Base-by-base conservation (phyloP, 2,888 invertebrate genomes). In the Carterocephalus palaemon region DNA sequence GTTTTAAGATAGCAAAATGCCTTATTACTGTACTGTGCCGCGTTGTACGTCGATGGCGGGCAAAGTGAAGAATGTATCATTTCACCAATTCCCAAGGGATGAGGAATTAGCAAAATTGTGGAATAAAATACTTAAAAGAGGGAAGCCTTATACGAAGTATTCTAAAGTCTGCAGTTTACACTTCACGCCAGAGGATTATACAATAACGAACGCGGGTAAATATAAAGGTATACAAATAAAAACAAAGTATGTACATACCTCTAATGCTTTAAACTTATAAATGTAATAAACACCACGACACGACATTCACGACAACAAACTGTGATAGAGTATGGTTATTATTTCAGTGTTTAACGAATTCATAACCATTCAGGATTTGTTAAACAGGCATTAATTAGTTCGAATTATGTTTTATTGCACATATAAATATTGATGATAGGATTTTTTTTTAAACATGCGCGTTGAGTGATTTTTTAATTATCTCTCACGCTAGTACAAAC, bases 101-200 rank as follows among this genome's bases (percentile, higher is more conserved):
- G 78, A 78, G 32, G 76, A 75, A 46, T 64, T 87, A 2, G 87
- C 85, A 1, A 74, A 73, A 56, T 55, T 79, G 5, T 87, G 87
- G 87, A 87, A 87, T 60, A 65, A 71, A 42, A 79, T 87, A 41
- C 56, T 87, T 2, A 87, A 84, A 60, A 62, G 87, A 54, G 85
- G 86, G 24, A 87, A 87, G 60, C 87, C 87, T 0, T 84, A 84
- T 48, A 87, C 87, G 0, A 87, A 86, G 54, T 87, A 87, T 56
- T 87, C 87, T 1, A 87, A 87, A 79, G 87, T 87, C 15, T 87
- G 87, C 57, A 87, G 87, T 55, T 63, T 85, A 51, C 87, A 87
- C 57, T 87, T 87, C 49, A 85, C 67, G 33, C 64, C 79, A 0
- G 80, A 76, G 29, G 87, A 87, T 60, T 87, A 86, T 49, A 85